Evolutionary conservation across 2,113 vertebrate species (phyloP).

Genomic region (Butastur rufipennis): DNA sequence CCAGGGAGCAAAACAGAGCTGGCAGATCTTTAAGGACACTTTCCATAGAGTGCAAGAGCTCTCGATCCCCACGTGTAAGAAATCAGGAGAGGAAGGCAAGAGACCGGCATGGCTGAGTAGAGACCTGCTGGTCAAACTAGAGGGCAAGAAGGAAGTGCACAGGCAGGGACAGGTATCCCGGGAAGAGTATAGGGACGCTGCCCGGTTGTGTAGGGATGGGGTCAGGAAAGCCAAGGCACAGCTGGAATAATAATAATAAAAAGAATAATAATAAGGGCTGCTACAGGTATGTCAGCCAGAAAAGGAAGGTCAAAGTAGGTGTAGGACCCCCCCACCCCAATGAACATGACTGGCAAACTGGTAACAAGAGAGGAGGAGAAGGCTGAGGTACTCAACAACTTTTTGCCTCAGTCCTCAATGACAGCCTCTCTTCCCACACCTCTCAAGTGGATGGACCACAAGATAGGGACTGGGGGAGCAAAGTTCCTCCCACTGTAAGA

Average conservation of each 20-base stretch:
- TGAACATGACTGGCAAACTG: background rate
- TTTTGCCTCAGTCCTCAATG: background rate
- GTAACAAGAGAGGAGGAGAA: background rate
- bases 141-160: background rate
- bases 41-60: too few species aligned
- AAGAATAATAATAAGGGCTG: too few species aligned
- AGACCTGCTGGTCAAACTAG: background rate
- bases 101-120: background rate
- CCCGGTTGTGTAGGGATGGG: background rate
- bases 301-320: background rate
- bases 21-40: too few species aligned
- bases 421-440: background rate
- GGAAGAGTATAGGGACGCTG: background rate
- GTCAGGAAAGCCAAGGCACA: background rate
- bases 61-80: too few species aligned
- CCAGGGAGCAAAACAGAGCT: too few species aligned
- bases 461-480: too few species aligned
- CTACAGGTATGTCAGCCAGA: too few species aligned
- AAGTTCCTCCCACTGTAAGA: too few species aligned
- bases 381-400: background rate
- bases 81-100: background rate
- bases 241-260: background rate
- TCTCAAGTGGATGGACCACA: background rate
- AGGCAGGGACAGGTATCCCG: background rate
- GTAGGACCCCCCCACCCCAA: background rate